Base-by-base conservation (phyloP, 1,140 invertebrate genomes). In the Tetramorium parvispinum region DNA sequence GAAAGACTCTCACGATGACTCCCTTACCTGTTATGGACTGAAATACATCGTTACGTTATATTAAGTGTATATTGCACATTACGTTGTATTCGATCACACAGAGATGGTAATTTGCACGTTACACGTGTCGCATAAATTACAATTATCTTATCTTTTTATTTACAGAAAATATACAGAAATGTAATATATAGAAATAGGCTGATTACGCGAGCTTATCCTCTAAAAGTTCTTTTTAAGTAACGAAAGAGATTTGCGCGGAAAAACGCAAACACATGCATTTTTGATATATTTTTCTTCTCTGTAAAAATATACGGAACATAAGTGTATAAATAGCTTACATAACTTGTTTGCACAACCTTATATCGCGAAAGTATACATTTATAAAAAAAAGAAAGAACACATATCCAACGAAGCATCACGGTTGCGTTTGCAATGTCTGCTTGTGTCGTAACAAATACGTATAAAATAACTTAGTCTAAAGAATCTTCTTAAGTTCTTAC, bases 291-390 rank as follows among this genome's bases (percentile, higher is more conserved):
- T 10, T 27, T 46, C 11, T 27, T 6, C 2, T 7, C 49, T 53
- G 37, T 59, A 46, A 73, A 71, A 81, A 32, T 83, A 83, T 49
- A 61, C 18, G 11, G 27, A 79, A 75, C 32, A 46, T 61, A 59
- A 75, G 37, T 73, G 11, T 57, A 59, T 59, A 59, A 59, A 37
- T 75, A 83, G 11, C n/a, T 83, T 59, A 73, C 37, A 40, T 59
- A 82, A 82, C 40, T 83, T 75, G 24, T 75, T 83, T 75, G 68
- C 71, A 59, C 24, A 75, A 75, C 27, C 68, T 59, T 57, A 68
- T 43, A 24, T 43, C 40, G 53, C 53, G 24, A 59, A 83, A 70
- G 46, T 83, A 24, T 24, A 24, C 16, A 7, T 27, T 32, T 27
- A 61, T 27, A 59, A 5, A 82, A 59, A 63, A 46, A 73, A 51